Percentiles rank a stretch among this genome's conserved stretches.
Conservation (phyloP, 2,888 invertebrate genomes). For the Kryphioiulus occultus region DNA sequence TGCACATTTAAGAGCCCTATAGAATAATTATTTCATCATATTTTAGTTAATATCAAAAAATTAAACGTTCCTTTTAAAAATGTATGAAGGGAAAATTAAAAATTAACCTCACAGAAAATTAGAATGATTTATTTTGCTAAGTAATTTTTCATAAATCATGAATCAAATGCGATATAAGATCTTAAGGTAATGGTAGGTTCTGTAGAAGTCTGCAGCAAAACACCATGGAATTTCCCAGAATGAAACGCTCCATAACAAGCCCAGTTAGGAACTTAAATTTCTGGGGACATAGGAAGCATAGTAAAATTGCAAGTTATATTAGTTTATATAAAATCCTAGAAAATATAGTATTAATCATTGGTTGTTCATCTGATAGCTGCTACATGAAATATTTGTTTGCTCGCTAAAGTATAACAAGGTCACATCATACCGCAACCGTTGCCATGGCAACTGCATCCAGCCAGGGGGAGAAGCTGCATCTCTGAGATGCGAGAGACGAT, state of each 20-base stretch:
- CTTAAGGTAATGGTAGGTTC: neutral
- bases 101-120: no score
- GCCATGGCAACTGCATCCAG: conserved; percentile 46
- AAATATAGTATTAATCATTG: neutral
- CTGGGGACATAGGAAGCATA: neutral
- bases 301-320: neutral
- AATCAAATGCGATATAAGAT: neutral
- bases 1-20: no score
- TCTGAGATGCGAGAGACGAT: neutral
- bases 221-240: neutral
- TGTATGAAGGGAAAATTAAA: no score
- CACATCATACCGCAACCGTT: conserved; percentile 33
- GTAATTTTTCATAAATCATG: no score
- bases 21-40: no score
- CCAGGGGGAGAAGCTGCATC: conserved; percentile 36
- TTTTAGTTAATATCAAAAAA: no score
- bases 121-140: no score
- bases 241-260: conserved; percentile 3
- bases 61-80: no score
- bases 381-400: neutral
- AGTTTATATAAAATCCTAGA: neutral
- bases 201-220: neutral
- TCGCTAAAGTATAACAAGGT: neutral
- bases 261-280: neutral
- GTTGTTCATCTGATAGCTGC: neutral